These are phyloP conservation scores for Andricus grossulariae DNA, from an alignment of 1,140 invertebrate genomes.

Conservation along the genomic window DNA sequence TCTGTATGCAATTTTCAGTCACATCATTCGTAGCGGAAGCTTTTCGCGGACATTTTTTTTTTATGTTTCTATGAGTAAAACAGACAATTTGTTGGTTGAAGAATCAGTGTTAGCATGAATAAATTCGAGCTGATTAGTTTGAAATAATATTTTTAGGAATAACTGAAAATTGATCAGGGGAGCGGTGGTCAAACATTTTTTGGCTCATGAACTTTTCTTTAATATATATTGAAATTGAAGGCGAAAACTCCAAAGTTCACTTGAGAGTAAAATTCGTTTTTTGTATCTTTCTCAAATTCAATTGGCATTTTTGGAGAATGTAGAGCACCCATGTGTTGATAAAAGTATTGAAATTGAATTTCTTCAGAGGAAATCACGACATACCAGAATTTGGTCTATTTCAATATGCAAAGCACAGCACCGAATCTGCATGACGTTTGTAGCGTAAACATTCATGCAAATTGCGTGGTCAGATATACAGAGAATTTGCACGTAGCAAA, in stretches of 20 bases:
- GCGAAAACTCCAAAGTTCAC: too few relatives aligned
- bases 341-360: not conserved
- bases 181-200: too few relatives aligned
- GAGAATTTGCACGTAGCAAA: not conserved
- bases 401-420: not conserved
- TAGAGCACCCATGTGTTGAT: not conserved
- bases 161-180: too few relatives aligned
- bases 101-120: too few relatives aligned
- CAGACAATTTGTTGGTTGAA: too few relatives aligned
- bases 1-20: slow-evolving; percentile 8
- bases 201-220: too few relatives aligned
- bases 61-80: not conserved
- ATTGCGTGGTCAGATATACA: not conserved
- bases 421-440: slow-evolving; percentile 4
- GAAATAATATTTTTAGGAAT: too few relatives aligned
- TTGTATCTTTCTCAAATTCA: not conserved
- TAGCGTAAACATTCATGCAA: slow-evolving; percentile 15
- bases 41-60: not conserved
- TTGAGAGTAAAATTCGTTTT: not conserved
- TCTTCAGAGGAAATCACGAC: slow-evolving; percentile 7
- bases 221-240: too few relatives aligned
- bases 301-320: not conserved
- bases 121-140: too few relatives aligned
- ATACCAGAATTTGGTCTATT: not conserved
- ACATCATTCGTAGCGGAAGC: not conserved